A percentile compares a stretch with the other conserved stretches of the same genome.
phyloP scores from a whole-genome alignment of 1,140 invertebrate genomes.

The Cyphomyrmex costatus region DNA sequence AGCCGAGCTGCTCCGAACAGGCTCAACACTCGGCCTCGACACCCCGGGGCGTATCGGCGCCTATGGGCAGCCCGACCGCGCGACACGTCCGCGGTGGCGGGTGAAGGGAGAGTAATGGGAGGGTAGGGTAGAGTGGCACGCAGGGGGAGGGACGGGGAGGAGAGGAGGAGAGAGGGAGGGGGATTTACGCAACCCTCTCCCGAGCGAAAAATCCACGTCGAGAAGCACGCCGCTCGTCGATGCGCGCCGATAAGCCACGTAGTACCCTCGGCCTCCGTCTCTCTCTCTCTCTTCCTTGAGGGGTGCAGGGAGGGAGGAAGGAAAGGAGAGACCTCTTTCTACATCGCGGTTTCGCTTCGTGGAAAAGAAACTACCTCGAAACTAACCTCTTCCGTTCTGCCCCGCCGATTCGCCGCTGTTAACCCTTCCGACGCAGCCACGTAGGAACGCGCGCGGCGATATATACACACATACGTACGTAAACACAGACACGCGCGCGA shows the following conservation, averaged over 20 bases:
- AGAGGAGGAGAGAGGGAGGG: slow-evolving; percentile 52
- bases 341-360: slow-evolving; percentile 40
- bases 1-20: slow-evolving; percentile 46
- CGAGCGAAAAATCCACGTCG: slow-evolving; percentile 78
- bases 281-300: slow-evolving; percentile 48
- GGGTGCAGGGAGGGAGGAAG: neutral
- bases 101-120: slow-evolving; percentile 43
- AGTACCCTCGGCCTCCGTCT: slow-evolving; percentile 66
- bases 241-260: slow-evolving; percentile 78
- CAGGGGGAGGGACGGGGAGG: slow-evolving; percentile 51
- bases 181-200: slow-evolving; percentile 84
- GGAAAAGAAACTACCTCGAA: slow-evolving; percentile 68
- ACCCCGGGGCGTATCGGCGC: slow-evolving; percentile 78
- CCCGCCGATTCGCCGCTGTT: slow-evolving; percentile 51
- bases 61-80: slow-evolving; percentile 76
- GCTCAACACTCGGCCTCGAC: slow-evolving; percentile 71
- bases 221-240: slow-evolving; percentile 75
- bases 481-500: slow-evolving; percentile 1
- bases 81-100: slow-evolving; percentile 64
- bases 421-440: slow-evolving; percentile 67
- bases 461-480: neutral
- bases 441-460: slow-evolving; percentile 37
- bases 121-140: slow-evolving; percentile 43
- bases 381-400: slow-evolving; percentile 73
- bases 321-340: slow-evolving; percentile 10